A percentile compares a stretch with the other conserved stretches of the same genome.
Conservation (phyloP, 1,140 invertebrate genomes). For the Copidosoma floridanum region DNA sequence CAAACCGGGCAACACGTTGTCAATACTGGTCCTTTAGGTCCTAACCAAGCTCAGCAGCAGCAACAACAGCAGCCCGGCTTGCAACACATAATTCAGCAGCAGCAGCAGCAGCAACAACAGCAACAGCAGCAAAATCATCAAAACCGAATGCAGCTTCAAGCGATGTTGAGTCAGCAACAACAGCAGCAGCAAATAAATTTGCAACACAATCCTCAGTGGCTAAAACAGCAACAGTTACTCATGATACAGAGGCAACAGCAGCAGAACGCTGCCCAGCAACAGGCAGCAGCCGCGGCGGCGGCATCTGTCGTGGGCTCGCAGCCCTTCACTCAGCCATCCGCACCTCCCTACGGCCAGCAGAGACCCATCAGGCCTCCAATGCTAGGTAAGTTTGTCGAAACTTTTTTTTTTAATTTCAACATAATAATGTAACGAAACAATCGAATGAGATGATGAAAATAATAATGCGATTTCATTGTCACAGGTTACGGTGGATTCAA, state of each 20-base stretch:
- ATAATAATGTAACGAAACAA: neutral
- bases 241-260: slow-evolving; percentile 54
- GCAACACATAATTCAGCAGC: slow-evolving; percentile 51
- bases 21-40: slow-evolving; percentile 44
- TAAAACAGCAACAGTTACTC: slow-evolving; percentile 35
- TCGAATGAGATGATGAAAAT: too few relatives aligned
- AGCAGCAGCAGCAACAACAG: slow-evolving; percentile 53
- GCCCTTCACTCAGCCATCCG: slow-evolving; percentile 51
- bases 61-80: slow-evolving; percentile 58
- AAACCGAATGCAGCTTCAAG: slow-evolving; percentile 57
- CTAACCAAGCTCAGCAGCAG: slow-evolving; percentile 57
- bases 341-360: slow-evolving; percentile 53
- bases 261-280: slow-evolving; percentile 49
- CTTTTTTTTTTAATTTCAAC: slow-evolving; percentile 4
- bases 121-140: slow-evolving; percentile 59
- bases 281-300: slow-evolving; percentile 33
- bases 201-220: slow-evolving; percentile 45
- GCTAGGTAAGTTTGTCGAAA: slow-evolving; percentile 41
- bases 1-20: slow-evolving; percentile 47
- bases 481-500: slow-evolving; percentile 52
- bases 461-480: slow-evolving; percentile 17
- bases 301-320: slow-evolving; percentile 29
- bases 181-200: slow-evolving; percentile 47
- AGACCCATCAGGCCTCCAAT: slow-evolving; percentile 50
- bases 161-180: slow-evolving; percentile 59